Base-by-base conservation (phyloP, 2,888 invertebrate genomes). In the Cosmopolites sordidus region DNA sequence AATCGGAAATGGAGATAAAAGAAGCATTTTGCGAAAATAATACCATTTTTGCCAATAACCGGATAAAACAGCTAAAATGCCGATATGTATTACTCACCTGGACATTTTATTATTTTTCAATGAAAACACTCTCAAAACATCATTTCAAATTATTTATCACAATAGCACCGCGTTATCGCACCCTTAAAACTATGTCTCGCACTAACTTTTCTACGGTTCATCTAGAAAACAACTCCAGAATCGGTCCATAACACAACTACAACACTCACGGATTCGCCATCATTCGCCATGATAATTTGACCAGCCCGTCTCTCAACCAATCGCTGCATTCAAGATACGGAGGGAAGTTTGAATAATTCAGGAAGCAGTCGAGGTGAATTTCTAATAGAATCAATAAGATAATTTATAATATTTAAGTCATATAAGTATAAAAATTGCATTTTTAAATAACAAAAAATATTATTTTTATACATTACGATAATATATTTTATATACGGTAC, bases 241-340 rank as follows among this genome's bases (percentile, higher is more conserved):
- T 16, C 37, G 29, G 18, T 45, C 43, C 54, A 48, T 27, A 48
- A 54, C 51, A 55, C 51, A 18, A 30, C 51, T 44, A 46, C 46
- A 42, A 29, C 47, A 54, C 40, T 46, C 38, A 18, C 38, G 17
- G 40, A 47, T 41, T 47, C 48, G 48, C 54, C 44, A 47, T 52
- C 51, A 44, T 45, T 54, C 54, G 48, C 51, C 48, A 55, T 55
- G 51, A 48, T 47, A 55, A 54, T 46, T 50, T 51, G 58, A 55
- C 54, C 58, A 55, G 49, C 58, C 58, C 58, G 55, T 45, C 17
- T 41, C 27, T 45, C 39, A 27, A 50, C 58, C 58, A 58, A 58
- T 58, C 18, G 16, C 16, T 43, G 22, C 16, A 2, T 15, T 9
- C 5, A 1, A 11, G 16, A 4, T 14, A 8, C 12, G 43, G 58